Conservation (phyloP, 1,140 invertebrate genomes). For the Eumaeus atala region DNA sequence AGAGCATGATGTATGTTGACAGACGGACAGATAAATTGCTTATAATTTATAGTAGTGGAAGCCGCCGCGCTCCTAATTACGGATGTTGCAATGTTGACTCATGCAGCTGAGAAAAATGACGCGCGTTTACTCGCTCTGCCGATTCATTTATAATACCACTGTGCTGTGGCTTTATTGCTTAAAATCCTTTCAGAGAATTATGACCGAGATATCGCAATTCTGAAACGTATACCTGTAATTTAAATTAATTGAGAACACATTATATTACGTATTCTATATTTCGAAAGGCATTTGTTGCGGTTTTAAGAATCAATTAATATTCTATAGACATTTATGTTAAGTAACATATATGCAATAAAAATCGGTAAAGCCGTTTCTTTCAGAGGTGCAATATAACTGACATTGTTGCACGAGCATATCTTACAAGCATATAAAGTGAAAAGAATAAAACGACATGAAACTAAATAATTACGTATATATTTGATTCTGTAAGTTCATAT, state of each 20-base stretch:
- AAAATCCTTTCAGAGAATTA: neutral
- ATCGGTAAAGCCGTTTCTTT: no score
- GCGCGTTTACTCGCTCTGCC: slow-evolving; percentile 24
- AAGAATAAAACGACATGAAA: slow-evolving; percentile 47
- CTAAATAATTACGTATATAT: slow-evolving; percentile 73
- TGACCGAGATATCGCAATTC: no score
- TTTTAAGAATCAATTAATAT: no score
- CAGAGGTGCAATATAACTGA: no score
- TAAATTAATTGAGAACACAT: no score
- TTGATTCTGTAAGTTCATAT: slow-evolving; percentile 54
- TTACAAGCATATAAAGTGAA: no score
- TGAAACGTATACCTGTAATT: no score
- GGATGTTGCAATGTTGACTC: slow-evolving; percentile 43
- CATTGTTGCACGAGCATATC: no score
- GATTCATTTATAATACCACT: slow-evolving; percentile 16
- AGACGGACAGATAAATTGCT: slow-evolving; percentile 69
- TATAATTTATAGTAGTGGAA: slow-evolving; percentile 64
- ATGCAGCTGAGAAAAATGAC: slow-evolving; percentile 45
- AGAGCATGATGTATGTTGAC: slow-evolving; percentile 59
- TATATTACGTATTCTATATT: no score
- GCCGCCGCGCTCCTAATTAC: slow-evolving; percentile 52
- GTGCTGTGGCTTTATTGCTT: neutral
- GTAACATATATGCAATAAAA: no score
- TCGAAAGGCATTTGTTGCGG: no score
- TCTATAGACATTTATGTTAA: no score